phyloP scores from a whole-genome alignment of 2,888 invertebrate genomes.

The Augochlorella aurata region DNA sequence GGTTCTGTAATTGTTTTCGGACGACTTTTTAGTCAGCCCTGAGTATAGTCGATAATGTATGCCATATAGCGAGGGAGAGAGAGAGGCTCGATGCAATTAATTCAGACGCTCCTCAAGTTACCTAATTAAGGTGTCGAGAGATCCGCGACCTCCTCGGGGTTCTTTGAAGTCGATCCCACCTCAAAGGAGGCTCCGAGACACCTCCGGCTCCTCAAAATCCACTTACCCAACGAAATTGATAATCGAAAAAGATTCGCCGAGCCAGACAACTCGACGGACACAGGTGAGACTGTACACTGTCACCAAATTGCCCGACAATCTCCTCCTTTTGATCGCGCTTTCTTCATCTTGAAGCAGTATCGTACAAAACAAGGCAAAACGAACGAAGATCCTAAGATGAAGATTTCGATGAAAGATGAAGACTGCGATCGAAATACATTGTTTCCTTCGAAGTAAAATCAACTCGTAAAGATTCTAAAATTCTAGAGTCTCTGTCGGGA shows the following conservation, averaged over 20 bases:
- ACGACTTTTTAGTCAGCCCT: background rate
- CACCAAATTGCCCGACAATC: background rate
- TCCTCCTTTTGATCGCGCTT: background rate
- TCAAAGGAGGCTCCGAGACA: conserved; percentile 30
- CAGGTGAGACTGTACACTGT: background rate
- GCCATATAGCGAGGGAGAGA: background rate
- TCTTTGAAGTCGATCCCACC: conserved; percentile 22
- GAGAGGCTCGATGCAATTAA: conserved; percentile 36
- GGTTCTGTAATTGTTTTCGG: background rate
- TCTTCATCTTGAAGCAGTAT: background rate
- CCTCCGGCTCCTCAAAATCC: conserved; percentile 8
- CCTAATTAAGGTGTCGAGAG: conserved; percentile 43
- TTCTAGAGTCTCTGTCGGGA: too few relatives aligned
- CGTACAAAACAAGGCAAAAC: background rate
- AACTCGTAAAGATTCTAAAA: too few relatives aligned
- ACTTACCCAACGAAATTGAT: conserved; percentile 18
- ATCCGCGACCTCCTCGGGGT: conserved; percentile 18
- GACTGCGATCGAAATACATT: too few relatives aligned
- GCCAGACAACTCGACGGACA: background rate
- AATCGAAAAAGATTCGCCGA: background rate
- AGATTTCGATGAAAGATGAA: too few relatives aligned
- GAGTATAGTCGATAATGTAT: conserved; percentile 12
- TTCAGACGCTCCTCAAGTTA: conserved; percentile 47
- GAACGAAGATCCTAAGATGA: too few relatives aligned
- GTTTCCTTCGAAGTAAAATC: too few relatives aligned